A percentile compares a stretch with the other conserved stretches of the same genome.
These are phyloP conservation scores for Centropristis striata DNA, from an alignment of 2,113 vertebrate species.

Conservation along the genomic window DNA sequence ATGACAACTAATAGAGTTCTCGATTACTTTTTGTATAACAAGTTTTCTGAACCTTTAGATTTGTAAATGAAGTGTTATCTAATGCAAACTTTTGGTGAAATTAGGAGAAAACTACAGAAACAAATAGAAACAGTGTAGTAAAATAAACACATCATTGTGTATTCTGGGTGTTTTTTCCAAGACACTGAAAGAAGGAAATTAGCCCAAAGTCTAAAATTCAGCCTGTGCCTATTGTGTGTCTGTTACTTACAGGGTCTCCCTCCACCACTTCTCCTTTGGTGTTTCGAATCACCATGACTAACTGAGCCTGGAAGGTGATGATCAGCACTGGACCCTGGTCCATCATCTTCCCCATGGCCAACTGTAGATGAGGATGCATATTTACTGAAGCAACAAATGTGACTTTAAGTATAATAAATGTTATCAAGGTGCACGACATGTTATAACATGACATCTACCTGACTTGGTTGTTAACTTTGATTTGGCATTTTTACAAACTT, in stretches of 20 bases:
- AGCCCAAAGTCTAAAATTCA: no score
- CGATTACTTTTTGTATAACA: no score
- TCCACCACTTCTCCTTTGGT: slow-evolving; percentile 93
- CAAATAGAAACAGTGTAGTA: no score
- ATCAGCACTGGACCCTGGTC: slow-evolving; percentile 97
- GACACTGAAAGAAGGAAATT: no score
- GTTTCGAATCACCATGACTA: slow-evolving; percentile 94
- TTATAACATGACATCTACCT: neutral
- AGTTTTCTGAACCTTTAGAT: no score
- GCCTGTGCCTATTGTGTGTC: neutral
- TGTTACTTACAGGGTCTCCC: slow-evolving; percentile 92
- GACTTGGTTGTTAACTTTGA: neutral
- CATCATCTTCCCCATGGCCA: slow-evolving; percentile 99
- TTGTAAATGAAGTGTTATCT: no score
- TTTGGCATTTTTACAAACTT: neutral
- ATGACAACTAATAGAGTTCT: no score
- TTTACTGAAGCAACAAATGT: neutral
- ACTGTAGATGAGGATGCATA: slow-evolving; percentile 74
- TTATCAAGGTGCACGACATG: neutral
- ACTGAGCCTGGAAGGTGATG: slow-evolving; percentile 97
- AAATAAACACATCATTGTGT: no score
- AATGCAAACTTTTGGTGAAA: no score
- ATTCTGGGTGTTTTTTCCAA: no score
- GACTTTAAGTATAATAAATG: neutral
- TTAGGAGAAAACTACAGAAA: no score